A percentile compares a stretch with the other conserved stretches of the same genome.
Conservation (phyloP, 1,140 invertebrate genomes). For the Temnothorax curvispinosus region DNA sequence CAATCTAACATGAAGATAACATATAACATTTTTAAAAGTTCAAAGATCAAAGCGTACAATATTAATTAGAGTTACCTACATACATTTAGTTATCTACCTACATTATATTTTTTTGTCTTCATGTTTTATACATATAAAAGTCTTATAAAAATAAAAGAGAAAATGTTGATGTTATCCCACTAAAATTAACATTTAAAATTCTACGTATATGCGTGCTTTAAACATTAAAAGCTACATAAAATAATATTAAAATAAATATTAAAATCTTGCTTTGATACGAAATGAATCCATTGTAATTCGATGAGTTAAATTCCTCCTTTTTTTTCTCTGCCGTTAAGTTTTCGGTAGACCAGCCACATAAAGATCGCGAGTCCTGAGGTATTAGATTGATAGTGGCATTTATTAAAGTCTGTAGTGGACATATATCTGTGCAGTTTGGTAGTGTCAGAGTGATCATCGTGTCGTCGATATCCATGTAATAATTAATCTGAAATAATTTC, state of each 20-base stretch:
- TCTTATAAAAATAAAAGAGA: not conserved
- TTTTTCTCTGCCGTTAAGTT: not conserved
- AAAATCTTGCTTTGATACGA: not conserved
- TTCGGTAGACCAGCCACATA: constrained; percentile 62
- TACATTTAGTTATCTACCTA: not conserved
- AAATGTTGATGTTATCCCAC: not conserved
- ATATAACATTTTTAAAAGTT: not conserved
- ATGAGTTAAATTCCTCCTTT: not conserved
- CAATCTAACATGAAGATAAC: not conserved
- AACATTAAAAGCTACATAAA: not conserved
- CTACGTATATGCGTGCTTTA: not conserved
- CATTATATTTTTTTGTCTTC: not conserved
- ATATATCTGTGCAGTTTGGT: constrained; percentile 71
- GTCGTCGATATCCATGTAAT: constrained; percentile 64
- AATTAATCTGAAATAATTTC: constrained; percentile 72
- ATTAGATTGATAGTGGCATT: constrained; percentile 52
- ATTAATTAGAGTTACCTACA: not conserved
- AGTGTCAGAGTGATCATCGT: constrained; percentile 58
- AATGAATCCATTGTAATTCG: not conserved
- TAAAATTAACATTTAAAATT: not conserved
- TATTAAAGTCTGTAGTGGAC: constrained; percentile 70
- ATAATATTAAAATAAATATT: constrained; percentile 20
- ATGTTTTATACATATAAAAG: not conserved
- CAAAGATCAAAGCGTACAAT: not conserved
- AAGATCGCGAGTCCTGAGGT: constrained; percentile 52